phyloP scores from a whole-genome alignment of 2,113 vertebrate genomes.

The Nannospalax galili region DNA sequence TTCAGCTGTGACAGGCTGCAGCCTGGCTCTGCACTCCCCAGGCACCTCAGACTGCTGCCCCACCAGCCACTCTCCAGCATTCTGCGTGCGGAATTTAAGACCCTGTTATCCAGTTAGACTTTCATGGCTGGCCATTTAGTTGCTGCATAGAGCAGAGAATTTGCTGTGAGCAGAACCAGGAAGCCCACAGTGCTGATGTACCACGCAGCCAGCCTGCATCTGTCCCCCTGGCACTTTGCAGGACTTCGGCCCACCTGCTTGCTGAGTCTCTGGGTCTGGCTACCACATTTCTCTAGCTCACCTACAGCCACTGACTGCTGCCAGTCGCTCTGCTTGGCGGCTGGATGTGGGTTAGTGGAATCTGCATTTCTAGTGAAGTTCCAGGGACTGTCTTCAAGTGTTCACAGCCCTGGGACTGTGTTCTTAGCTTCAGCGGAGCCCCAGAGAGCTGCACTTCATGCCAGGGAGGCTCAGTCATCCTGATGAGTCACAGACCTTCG shows the following conservation, averaged over 20 bases:
- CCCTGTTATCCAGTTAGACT: background rate
- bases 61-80: background rate
- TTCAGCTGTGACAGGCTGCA: background rate
- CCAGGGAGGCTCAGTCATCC: slow-evolving; percentile 14
- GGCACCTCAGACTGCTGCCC: background rate
- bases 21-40: background rate
- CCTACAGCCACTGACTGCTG: background rate
- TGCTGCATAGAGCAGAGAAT: background rate
- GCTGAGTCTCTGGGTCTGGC: background rate
- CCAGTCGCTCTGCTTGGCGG: background rate
- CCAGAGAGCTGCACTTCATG: background rate
- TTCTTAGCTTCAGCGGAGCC: background rate
- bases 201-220: background rate
- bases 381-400: background rate
- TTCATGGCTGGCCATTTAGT: background rate
- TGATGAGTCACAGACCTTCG: slow-evolving; percentile 58
- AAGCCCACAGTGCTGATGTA: background rate
- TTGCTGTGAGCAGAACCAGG: background rate
- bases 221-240: background rate
- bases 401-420: background rate
- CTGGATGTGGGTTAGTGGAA: background rate
- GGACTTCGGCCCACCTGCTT: background rate
- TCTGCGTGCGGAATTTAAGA: background rate
- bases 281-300: fast-evolving
- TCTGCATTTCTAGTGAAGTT: slow-evolving; percentile 34